These are phyloP conservation scores for Sisor rabdophorus DNA, from an alignment of 2,113 vertebrate species.

Conservation along the genomic window DNA sequence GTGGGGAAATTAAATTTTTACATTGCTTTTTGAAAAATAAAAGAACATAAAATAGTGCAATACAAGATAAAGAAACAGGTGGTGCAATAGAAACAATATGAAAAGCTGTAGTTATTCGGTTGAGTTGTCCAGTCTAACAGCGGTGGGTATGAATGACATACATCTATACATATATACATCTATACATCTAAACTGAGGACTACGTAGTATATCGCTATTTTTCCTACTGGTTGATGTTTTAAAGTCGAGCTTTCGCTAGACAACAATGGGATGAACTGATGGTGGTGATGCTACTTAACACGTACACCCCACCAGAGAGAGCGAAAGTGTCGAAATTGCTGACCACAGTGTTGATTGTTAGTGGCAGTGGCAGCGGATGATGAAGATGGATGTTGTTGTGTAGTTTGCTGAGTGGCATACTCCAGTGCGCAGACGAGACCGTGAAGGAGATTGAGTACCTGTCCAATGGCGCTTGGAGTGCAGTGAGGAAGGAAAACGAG, in stretches of 20 bases:
- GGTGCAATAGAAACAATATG: too few species aligned
- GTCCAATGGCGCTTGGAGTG: slow-evolving; percentile 79
- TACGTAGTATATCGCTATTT: background rate
- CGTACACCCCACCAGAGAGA: background rate
- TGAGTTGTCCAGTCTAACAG: too few species aligned
- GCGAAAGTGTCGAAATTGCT: slow-evolving; percentile 14
- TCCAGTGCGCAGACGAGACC: slow-evolving; percentile 70
- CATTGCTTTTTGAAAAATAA: too few species aligned
- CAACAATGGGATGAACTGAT: background rate
- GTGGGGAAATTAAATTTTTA: too few species aligned
- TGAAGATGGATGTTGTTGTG: slow-evolving; percentile 14
- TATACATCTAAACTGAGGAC: background rate
- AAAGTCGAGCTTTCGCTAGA: background rate
- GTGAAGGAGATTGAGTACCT: slow-evolving; percentile 78
- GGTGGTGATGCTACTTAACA: background rate
- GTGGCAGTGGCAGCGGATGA: slow-evolving; percentile 11
- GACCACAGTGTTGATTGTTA: slow-evolving; percentile 27
- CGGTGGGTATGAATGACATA: too few species aligned
- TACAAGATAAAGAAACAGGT: too few species aligned
- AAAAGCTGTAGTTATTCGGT: too few species aligned
- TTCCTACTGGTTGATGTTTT: background rate
- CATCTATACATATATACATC: too few species aligned
- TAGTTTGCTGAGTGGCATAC: slow-evolving; percentile 80
- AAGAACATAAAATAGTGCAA: too few species aligned
- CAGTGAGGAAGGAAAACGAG: slow-evolving; percentile 71